A percentile compares a stretch with the other conserved stretches of the same genome.
Conservation (phyloP, 2,113 vertebrate species). For the Hippopotamus amphibius region DNA sequence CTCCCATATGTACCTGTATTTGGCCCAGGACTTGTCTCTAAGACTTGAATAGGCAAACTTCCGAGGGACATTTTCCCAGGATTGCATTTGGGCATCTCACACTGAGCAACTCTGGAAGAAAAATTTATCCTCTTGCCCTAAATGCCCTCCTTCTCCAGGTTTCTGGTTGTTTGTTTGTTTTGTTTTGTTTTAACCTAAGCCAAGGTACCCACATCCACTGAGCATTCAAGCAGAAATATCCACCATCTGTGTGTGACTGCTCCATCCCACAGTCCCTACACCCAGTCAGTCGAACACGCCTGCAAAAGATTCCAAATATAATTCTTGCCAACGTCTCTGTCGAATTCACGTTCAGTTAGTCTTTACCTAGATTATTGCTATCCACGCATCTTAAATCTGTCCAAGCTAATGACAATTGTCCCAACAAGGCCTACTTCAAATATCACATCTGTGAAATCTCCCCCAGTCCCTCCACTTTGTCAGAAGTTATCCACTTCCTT, state of each 20-base stretch:
- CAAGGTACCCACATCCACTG: background rate
- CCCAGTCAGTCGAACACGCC: background rate
- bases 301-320: background rate
- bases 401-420: background rate
- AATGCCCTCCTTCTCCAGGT: background rate
- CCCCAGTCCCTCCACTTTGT: background rate
- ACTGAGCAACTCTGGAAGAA: background rate
- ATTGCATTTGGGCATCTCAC: background rate
- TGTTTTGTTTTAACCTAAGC: background rate
- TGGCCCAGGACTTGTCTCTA: background rate
- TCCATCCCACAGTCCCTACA: background rate
- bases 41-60: background rate
- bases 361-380: background rate
- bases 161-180: too few relatives aligned
- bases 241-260: background rate
- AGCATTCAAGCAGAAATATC: background rate
- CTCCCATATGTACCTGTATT: background rate
- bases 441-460: background rate
- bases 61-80: background rate
- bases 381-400: background rate
- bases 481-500: background rate
- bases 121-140: background rate
- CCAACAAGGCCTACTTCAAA: background rate
- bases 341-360: background rate
- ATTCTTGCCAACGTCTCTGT: background rate